phyloP scores from a whole-genome alignment of 53 echinoderm and acorn worm genomes.

The Stichopus horrens region DNA sequence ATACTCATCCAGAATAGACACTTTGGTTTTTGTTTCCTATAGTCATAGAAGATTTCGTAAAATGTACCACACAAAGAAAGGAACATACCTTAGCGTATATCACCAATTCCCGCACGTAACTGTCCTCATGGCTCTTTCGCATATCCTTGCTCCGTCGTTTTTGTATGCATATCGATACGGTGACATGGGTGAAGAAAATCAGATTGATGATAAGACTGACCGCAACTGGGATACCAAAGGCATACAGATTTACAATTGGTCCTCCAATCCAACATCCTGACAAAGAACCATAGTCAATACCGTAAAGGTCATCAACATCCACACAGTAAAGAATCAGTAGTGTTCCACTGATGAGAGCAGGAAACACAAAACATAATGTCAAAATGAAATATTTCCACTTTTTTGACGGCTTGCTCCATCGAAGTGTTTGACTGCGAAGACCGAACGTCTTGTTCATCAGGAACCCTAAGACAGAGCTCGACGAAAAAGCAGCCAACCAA shows the following conservation, averaged over 20 bases:
- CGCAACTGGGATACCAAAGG: slow-evolving; percentile 17
- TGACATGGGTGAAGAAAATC: not conserved
- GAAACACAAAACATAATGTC: not conserved
- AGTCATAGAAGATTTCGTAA: not conserved
- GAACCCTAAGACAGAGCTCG: not conserved
- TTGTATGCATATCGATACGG: too few relatives aligned
- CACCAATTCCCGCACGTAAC: not conserved
- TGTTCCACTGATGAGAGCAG: slow-evolving; percentile 25
- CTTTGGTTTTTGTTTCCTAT: not conserved
- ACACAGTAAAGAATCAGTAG: not conserved
- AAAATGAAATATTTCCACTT: not conserved
- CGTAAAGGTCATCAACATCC: not conserved
- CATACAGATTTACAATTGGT: too few relatives aligned
- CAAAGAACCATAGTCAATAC: not conserved
- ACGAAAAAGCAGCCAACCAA: slow-evolving; percentile 1
- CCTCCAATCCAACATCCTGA: too few relatives aligned
- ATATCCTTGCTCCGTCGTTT: too few relatives aligned
- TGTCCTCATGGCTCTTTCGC: not conserved
- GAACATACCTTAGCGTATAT: slow-evolving; percentile 19
- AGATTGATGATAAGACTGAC: slow-evolving; percentile 1
- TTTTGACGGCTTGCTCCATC: not conserved
- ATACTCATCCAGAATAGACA: not conserved
- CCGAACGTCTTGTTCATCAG: slow-evolving; percentile 13
- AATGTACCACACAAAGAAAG: not conserved
- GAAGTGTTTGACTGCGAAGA: not conserved